A percentile compares a stretch with the other conserved stretches of the same genome.
Conservation (phyloP, 2,797 vertebrate species). For the Malacoctenus gilli region DNA sequence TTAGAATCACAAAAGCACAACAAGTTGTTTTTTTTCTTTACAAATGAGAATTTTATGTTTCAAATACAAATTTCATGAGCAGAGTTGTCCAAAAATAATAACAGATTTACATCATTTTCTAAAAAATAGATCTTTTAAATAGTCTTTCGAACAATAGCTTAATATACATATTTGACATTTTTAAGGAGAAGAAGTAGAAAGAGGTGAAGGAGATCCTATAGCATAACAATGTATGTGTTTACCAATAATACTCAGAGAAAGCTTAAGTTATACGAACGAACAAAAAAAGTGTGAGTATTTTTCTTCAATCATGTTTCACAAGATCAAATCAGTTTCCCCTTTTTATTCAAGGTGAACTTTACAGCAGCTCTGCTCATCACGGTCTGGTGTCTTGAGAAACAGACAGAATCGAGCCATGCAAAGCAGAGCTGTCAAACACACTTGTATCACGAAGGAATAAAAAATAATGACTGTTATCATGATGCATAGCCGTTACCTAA, state of each 20-base stretch:
- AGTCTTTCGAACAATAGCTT: slow-evolving; percentile 80
- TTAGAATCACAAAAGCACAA: slow-evolving; percentile 32
- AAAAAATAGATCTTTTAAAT: slow-evolving; percentile 87
- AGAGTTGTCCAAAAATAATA: slow-evolving; percentile 68
- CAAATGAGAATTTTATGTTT: slow-evolving; percentile 67
- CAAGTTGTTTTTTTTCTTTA: slow-evolving; percentile 31
- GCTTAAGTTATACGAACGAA: slow-evolving; percentile 11
- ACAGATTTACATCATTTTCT: slow-evolving; percentile 75
- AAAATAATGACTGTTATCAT: slow-evolving; percentile 37
- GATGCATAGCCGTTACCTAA: slow-evolving; percentile 61
- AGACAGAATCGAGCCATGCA: slow-evolving; percentile 38
- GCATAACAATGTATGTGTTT: slow-evolving; percentile 43
- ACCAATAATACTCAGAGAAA: slow-evolving; percentile 24
- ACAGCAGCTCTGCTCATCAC: slow-evolving; percentile 19
- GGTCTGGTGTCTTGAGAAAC: slow-evolving; percentile 10
- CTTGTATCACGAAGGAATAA: slow-evolving; percentile 33
- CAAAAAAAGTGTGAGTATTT: slow-evolving; percentile 12
- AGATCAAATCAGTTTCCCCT: slow-evolving; percentile 12
- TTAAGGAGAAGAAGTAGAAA: slow-evolving; percentile 65
- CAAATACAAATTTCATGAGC: slow-evolving; percentile 65
- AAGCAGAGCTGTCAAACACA: slow-evolving; percentile 40
- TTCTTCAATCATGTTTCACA: slow-evolving; percentile 11
- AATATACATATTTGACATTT: slow-evolving; percentile 84
- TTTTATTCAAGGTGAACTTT: slow-evolving; percentile 10
- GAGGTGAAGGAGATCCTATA: slow-evolving; percentile 58